These are phyloP conservation scores for Rhinichthys klamathensis DNA, from an alignment of 2,113 vertebrate genomes.

Conservation along the genomic window DNA sequence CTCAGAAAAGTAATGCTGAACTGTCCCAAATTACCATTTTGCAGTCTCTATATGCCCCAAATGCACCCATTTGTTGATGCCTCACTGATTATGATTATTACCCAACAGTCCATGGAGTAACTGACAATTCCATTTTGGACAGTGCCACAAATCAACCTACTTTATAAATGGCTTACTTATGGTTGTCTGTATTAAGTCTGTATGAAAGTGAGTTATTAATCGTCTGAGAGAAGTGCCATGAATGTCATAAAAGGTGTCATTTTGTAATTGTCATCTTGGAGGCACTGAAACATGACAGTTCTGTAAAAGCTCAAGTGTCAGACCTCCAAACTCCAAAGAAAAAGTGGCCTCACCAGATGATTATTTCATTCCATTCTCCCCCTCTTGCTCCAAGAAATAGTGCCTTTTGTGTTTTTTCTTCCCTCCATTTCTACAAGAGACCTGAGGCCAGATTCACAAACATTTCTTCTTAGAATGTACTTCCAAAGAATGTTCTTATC, in stretches of 20 bases:
- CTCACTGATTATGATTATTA: background rate
- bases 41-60: background rate
- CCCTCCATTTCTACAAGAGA: background rate
- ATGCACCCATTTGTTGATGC: background rate
- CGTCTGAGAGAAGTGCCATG: background rate
- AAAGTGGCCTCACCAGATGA: background rate
- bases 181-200: background rate
- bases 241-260: slow-evolving; percentile 1
- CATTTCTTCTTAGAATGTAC: background rate
- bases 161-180: background rate
- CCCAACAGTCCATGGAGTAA: background rate
- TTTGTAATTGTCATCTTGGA: background rate
- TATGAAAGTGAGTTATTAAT: background rate
- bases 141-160: background rate
- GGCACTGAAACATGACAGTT: background rate
- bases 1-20: background rate
- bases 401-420: background rate
- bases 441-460: background rate
- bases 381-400: background rate
- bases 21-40: background rate
- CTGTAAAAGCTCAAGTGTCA: slow-evolving; percentile 8
- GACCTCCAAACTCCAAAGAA: slow-evolving; percentile 17
- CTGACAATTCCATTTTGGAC: background rate
- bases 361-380: background rate
- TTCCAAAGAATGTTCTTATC: background rate